Conservation (phyloP, 2,888 invertebrate genomes). For the Tanaodytes sp. region DNA sequence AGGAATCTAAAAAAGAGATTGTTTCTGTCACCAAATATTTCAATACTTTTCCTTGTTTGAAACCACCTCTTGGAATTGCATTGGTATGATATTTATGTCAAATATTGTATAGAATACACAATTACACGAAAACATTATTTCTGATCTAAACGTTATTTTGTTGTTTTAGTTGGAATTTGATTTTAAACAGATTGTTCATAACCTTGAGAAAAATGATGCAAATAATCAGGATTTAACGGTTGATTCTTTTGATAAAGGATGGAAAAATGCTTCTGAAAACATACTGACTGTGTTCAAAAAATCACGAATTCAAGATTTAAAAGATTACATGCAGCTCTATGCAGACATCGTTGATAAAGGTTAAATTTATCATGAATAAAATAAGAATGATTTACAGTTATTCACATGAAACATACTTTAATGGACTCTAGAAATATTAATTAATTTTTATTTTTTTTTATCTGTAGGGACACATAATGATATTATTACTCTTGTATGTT, state of each 20-base stretch:
- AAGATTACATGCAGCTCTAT: no score
- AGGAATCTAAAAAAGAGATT: background rate
- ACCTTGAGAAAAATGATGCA: background rate
- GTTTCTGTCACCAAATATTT: background rate
- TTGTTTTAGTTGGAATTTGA: background rate
- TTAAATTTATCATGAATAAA: no score
- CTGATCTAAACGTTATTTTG: background rate
- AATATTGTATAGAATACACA: background rate
- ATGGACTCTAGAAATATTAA: no score
- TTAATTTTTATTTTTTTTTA: background rate
- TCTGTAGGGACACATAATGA: constrained; percentile 10
- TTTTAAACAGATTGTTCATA: background rate
- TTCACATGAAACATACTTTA: no score
- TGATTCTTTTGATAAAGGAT: no score
- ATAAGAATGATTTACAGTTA: no score
- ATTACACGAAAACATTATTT: background rate
- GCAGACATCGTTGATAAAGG: no score
- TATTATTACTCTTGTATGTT: constrained; percentile 1
- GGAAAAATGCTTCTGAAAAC: no score
- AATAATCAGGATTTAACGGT: background rate
- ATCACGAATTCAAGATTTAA: no score
- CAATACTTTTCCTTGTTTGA: background rate
- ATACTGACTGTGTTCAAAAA: no score
- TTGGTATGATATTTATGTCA: background rate
- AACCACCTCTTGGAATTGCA: background rate